A percentile compares a stretch with the other conserved stretches of the same genome.
These are phyloP conservation scores for Podabrus alpinus DNA, from an alignment of 2,888 invertebrate species.

Conservation along the genomic window DNA sequence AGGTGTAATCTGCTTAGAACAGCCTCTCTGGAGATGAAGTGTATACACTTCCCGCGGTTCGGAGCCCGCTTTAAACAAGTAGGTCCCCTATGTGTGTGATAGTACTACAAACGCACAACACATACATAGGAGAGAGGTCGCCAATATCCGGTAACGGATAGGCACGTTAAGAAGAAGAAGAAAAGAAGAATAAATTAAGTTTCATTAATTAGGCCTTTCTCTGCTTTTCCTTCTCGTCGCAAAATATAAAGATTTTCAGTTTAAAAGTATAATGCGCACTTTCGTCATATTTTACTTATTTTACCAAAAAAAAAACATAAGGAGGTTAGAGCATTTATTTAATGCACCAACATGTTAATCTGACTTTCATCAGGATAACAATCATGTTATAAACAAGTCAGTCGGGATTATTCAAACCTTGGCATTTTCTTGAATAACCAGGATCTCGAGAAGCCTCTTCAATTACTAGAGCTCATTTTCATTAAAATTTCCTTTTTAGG, in stretches of 20 bases:
- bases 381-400: neutral
- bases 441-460: neutral
- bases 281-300: neutral
- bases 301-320: neutral
- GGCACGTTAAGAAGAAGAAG: no score
- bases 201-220: no score
- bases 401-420: neutral
- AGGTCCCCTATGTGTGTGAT: no score
- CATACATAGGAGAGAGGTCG: no score
- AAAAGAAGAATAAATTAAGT: no score
- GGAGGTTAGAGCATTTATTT: neutral
- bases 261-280: neutral
- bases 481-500: neutral
- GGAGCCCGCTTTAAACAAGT: no score
- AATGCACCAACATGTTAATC: neutral
- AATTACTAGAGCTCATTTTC: neutral
- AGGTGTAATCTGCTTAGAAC: no score
- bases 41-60: no score
- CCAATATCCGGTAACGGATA: no score
- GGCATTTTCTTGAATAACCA: neutral
- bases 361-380: neutral
- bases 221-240: neutral
- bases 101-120: no score
- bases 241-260: neutral
- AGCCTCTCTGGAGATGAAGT: no score